Evolutionary conservation across 1,140 invertebrate genomes (phyloP).

Genomic region (Eupeodes corollae): DNA sequence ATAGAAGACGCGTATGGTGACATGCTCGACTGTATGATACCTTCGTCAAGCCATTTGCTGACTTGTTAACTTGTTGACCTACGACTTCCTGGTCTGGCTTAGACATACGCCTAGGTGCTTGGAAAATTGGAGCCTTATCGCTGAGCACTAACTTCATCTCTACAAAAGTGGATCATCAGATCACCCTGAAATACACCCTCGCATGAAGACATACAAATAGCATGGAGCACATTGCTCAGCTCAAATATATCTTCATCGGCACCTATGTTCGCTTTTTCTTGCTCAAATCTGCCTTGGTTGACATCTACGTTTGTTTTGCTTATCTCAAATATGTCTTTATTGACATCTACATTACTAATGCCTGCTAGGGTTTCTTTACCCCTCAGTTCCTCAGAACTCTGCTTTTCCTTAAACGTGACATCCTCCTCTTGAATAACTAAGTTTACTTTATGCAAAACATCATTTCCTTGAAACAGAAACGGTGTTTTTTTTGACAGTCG

Average conservation of each 20-base stretch:
- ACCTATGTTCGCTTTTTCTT: background rate
- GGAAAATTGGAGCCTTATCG: slow-evolving; percentile 15
- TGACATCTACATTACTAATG: too few species aligned
- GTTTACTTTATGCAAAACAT: background rate
- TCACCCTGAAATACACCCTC: too few species aligned
- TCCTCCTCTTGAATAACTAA: background rate
- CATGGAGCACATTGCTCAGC: background rate
- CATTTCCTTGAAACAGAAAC: background rate
- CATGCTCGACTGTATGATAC: slow-evolving; percentile 19
- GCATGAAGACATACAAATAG: too few species aligned
- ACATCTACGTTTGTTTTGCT: too few species aligned
- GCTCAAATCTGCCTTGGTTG: background rate
- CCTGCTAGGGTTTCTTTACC: background rate
- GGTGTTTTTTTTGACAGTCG: too few species aligned
- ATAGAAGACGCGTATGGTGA: slow-evolving; percentile 13
- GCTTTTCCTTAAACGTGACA: background rate
- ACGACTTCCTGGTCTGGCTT: slow-evolving; percentile 17
- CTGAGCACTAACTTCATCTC: slow-evolving; percentile 9
- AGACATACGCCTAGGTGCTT: slow-evolving; percentile 18
- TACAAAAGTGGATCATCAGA: background rate
- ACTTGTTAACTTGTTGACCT: slow-evolving; percentile 20
- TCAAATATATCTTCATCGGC: background rate
- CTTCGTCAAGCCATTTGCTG: slow-evolving; percentile 19
- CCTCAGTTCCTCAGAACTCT: background rate
- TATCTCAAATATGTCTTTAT: too few species aligned